phyloP scores from a whole-genome alignment of 2,888 invertebrate genomes.

The Drosophila differens region DNA sequence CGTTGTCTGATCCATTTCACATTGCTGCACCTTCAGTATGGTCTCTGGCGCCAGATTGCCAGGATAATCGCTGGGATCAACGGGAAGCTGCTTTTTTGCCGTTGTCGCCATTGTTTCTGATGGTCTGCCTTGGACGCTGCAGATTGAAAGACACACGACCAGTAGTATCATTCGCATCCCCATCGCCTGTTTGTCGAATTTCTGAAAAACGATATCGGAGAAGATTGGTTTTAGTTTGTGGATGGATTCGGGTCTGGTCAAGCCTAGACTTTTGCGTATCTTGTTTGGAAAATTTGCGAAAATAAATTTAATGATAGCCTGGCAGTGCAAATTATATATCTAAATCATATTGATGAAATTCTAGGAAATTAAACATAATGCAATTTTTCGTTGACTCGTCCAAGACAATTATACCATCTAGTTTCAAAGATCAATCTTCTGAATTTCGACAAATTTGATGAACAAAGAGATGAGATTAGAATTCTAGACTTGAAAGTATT shows the following conservation, averaged over 20 bases:
- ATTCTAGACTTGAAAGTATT: background rate
- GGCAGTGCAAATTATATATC: rapidly evolving
- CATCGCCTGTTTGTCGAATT: conserved; percentile 30
- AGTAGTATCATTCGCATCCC: conserved; percentile 36
- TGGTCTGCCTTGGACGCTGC: conserved; percentile 40
- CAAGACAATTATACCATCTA: background rate
- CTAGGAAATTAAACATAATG: background rate
- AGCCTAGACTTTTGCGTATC: background rate
- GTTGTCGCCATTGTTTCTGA: conserved; percentile 12
- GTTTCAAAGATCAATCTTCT: background rate
- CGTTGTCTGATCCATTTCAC: conserved; percentile 73
- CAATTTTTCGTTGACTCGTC: too few relatives aligned
- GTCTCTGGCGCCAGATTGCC: conserved; percentile 80
- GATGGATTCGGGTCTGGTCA: background rate
- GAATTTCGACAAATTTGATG: background rate
- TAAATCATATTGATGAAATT: background rate
- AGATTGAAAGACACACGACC: conserved; percentile 20
- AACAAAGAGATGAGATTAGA: background rate
- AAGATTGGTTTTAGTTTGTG: background rate
- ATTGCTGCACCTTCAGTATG: conserved; percentile 80
- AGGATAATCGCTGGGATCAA: conserved; percentile 75
- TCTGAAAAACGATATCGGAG: conserved; percentile 28
- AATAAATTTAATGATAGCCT: background rate
- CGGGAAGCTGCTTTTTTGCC: conserved; percentile 7
- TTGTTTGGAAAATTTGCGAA: background rate